Conservation (phyloP, 2,888 invertebrate genomes). For the Pyrgus malvae region DNA sequence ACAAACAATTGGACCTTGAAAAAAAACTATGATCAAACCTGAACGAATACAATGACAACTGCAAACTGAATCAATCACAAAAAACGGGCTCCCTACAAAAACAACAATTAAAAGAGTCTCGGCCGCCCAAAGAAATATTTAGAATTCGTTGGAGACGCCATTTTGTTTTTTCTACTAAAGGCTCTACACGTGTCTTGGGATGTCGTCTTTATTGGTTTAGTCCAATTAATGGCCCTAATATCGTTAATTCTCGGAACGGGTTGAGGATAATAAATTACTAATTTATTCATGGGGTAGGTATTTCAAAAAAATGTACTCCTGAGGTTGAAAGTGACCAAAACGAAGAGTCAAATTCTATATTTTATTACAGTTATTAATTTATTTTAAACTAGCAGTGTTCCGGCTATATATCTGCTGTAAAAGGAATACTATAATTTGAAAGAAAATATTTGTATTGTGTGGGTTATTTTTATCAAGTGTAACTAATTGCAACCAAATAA, state of each 20-base stretch:
- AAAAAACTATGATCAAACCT: conserved; percentile 73
- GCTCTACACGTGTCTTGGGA: conserved; percentile 67
- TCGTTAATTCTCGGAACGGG: conserved; percentile 61
- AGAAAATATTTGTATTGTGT: too few relatives aligned
- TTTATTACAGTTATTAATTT: too few relatives aligned
- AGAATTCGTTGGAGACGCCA: conserved; percentile 59
- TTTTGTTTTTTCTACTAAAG: conserved; percentile 44
- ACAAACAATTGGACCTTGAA: conserved; percentile 69
- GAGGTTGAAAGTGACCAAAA: too few relatives aligned
- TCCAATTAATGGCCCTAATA: conserved; percentile 75
- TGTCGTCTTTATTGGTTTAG: conserved; percentile 80
- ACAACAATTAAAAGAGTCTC: conserved; percentile 76
- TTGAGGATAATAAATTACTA: conserved; percentile 61
- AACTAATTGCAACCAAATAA: too few relatives aligned
- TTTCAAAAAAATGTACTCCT: too few relatives aligned
- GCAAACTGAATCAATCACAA: conserved; percentile 80
- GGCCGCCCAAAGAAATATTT: conserved; percentile 75
- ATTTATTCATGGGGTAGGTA: conserved; percentile 32
- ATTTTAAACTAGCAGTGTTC: too few relatives aligned
- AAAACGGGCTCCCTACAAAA: conserved; percentile 80
- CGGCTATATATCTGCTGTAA: too few relatives aligned
- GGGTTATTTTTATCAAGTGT: too few relatives aligned
- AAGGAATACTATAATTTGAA: too few relatives aligned
- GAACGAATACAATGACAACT: conserved; percentile 80
- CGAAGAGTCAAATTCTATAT: too few relatives aligned